Base-by-base conservation (phyloP, 2,888 invertebrate genomes). In the Antheraea assamensis region DNA sequence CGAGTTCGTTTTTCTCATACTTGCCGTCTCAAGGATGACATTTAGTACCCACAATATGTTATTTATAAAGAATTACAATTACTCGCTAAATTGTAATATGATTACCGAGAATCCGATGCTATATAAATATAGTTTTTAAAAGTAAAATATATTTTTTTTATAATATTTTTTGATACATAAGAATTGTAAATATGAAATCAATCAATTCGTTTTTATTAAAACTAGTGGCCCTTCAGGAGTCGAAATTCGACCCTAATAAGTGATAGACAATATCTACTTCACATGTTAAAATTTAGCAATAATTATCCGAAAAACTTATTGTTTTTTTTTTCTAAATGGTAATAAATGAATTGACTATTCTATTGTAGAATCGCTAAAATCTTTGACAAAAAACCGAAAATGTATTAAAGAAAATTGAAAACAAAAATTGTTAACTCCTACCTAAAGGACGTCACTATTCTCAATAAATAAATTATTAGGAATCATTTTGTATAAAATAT, bases 1-100 rank as follows among this genome's bases (percentile, higher is more conserved):
- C 47, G 21, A 35, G 21, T 24, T 27, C 42, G 66, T 64, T 70
- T 68, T 74, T 73, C 52, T 66, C 42, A 68, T 73, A 66, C 52
- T 27, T 35, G 72, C 24, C 68, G 15, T 55, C 55, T 70, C 70
- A 72, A 70, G 55, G 52, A 31, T 72, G 49, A 30, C 30, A 49
- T 71, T 71, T 35, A 24, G 58, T 58, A 58, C 24, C 24, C 24
- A 72, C 66, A 66, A 49, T 49, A 52, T 72, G 72, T 68, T n/a
- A 72, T 72, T 72, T 72, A 68, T 52, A 72, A 72, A 66, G 68
- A 58, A 58, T 24, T 58, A 58, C 24, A 58, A 58, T 58, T 58
- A 58, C 58, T 58, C 24, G 58, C 10, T 58, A 58, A 13, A 58
- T n/a, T 58, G n/a, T 58, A 58, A 24, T 24, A 58, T 58, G 58